Percentiles rank a stretch among this genome's conserved stretches.
These are phyloP conservation scores for Protophormia terraenovae DNA, from an alignment of 2,888 invertebrate species.

Conservation along the genomic window DNA sequence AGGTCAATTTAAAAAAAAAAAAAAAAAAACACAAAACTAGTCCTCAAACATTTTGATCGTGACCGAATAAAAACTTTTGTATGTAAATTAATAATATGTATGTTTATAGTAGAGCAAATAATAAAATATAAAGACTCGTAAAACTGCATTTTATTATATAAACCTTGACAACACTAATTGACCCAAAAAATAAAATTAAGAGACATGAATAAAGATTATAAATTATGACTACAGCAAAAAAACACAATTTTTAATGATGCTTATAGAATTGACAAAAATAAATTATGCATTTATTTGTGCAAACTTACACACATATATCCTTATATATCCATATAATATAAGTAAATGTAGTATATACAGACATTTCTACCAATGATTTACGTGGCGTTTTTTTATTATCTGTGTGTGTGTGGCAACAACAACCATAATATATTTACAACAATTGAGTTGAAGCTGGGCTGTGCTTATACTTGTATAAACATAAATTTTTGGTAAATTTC, in stretches of 20 bases:
- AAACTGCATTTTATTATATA: not conserved
- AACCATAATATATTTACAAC: not conserved
- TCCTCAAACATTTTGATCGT: not conserved
- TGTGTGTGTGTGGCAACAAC: not conserved
- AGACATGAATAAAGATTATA: conserved; percentile 3
- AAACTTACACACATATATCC: not conserved
- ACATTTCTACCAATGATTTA: not conserved
- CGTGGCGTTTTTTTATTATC: too few relatives aligned
- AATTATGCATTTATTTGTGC: conserved; percentile 36
- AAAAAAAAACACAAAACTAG: not conserved
- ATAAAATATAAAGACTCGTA: not conserved
- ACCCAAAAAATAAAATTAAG: conserved; percentile 22
- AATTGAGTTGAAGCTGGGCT: not conserved
- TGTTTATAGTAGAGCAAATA: not conserved
- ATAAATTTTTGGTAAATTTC: not conserved
- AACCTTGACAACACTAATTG: conserved; percentile 39
- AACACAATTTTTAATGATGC: conserved; percentile 21
- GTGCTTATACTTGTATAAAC: not conserved
- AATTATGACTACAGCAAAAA: not conserved
- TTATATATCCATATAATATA: not conserved
- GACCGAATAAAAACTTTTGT: not conserved
- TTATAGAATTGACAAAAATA: conserved; percentile 45
- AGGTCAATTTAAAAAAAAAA: conserved; percentile 4
- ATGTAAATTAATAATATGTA: not conserved
- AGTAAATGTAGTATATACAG: not conserved